Conservation (phyloP, 1,140 invertebrate species). For the Saccostrea cuccullata region DNA sequence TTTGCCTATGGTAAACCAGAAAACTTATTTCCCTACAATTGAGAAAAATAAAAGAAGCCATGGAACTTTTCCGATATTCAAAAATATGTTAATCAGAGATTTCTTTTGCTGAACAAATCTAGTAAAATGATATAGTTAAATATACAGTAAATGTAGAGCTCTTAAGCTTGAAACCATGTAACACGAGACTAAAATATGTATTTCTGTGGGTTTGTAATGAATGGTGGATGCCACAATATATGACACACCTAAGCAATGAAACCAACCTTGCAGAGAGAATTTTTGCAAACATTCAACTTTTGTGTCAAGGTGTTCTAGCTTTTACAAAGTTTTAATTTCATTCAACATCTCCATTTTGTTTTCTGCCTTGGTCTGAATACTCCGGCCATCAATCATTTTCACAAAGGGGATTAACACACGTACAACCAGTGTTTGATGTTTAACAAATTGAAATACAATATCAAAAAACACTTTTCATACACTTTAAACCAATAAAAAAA, state of each 20-base stretch:
- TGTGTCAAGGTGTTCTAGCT: slow-evolving; percentile 7
- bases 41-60: too few species aligned
- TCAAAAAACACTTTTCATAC: neutral
- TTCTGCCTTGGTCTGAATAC: neutral
- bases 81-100: too few species aligned
- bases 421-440: slow-evolving; percentile 20
- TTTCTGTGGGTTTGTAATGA: slow-evolving; percentile 30
- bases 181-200: slow-evolving; percentile 8
- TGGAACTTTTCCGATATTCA: too few species aligned
- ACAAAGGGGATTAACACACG: neutral
- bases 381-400: slow-evolving; percentile 1
- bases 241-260: slow-evolving; percentile 26
- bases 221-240: neutral
- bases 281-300: neutral
- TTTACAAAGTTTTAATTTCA: neutral
- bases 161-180: neutral
- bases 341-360: slow-evolving; percentile 28
- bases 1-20: too few species aligned
- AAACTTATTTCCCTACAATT: too few species aligned
- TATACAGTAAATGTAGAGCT: neutral
- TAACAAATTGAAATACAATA: neutral
- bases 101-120: too few species aligned
- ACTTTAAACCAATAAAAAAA: neutral
- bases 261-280: slow-evolving; percentile 29
- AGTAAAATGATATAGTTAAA: too few species aligned